Evolutionary conservation across 2,888 invertebrate species (phyloP).

Genomic region (Phengaris arion): DNA sequence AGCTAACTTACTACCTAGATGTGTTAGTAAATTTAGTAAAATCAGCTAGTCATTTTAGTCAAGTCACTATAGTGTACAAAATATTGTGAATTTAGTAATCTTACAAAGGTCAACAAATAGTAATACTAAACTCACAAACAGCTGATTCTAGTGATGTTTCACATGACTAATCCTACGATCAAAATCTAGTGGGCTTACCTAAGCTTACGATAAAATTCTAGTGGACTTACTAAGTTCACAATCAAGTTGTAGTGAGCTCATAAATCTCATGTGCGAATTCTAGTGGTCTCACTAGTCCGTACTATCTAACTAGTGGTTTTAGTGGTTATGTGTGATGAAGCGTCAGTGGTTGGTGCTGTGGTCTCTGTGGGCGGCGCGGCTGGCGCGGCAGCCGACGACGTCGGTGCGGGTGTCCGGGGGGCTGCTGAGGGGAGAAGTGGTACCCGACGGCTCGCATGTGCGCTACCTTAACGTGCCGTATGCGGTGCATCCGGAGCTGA

Average conservation of each 20-base stretch:
- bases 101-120: neutral
- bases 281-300: neutral
- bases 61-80: neutral
- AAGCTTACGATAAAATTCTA: neutral
- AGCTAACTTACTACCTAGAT: neutral
- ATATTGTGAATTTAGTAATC: neutral
- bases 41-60: neutral
- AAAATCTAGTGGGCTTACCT: neutral
- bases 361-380: constrained; percentile 61
- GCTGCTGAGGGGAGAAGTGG: constrained; percentile 43
- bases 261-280: neutral
- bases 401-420: constrained; percentile 51
- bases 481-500: constrained; percentile 47
- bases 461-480: constrained; percentile 60
- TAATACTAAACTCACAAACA: neutral
- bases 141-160: neutral
- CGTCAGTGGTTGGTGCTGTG: constrained; percentile 62
- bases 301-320: neutral
- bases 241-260: neutral
- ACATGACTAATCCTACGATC: neutral
- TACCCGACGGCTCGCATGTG: constrained; percentile 52
- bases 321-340: constrained; percentile 33
- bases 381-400: constrained; percentile 58
- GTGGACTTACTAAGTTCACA: neutral
- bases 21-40: neutral